A percentile compares a stretch with the other conserved stretches of the same genome.
These are phyloP conservation scores for Catharus minimus DNA, from an alignment of 2,113 vertebrate genomes.

Conservation along the genomic window DNA sequence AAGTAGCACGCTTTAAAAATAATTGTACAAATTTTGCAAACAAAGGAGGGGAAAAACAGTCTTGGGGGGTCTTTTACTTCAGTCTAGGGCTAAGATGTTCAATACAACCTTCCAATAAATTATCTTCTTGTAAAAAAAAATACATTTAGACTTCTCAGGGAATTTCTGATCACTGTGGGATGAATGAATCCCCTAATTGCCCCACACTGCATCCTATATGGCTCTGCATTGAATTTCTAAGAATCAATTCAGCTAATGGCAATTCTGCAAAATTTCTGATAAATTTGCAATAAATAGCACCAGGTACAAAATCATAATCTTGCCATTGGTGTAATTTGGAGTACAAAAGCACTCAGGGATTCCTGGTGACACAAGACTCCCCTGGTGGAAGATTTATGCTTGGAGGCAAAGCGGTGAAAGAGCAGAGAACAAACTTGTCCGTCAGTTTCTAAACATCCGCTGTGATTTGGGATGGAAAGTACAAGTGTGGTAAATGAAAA, in stretches of 20 bases:
- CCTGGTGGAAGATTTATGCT: neutral
- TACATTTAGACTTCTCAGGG: neutral
- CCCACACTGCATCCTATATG: neutral
- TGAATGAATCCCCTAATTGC: neutral
- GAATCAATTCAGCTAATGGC: neutral
- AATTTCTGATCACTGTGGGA: neutral
- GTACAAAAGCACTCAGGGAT: neutral
- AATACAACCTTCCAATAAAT: neutral
- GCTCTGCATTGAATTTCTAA: neutral
- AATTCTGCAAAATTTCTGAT: neutral
- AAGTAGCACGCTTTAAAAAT: neutral
- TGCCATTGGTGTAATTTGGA: neutral
- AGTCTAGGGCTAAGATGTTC: neutral
- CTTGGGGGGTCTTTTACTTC: neutral
- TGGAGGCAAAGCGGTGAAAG: neutral
- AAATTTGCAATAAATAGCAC: neutral
- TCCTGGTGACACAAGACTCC: neutral
- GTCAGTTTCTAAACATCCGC: neutral
- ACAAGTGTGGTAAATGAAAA: conserved; percentile 8
- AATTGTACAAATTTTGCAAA: neutral
- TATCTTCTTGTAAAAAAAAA: neutral
- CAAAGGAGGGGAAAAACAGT: neutral
- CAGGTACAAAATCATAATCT: neutral
- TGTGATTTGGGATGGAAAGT: neutral
- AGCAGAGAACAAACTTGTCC: neutral